These are phyloP conservation scores for Leucosticte australis DNA, from an alignment of 2,113 vertebrate genomes.

Conservation along the genomic window DNA sequence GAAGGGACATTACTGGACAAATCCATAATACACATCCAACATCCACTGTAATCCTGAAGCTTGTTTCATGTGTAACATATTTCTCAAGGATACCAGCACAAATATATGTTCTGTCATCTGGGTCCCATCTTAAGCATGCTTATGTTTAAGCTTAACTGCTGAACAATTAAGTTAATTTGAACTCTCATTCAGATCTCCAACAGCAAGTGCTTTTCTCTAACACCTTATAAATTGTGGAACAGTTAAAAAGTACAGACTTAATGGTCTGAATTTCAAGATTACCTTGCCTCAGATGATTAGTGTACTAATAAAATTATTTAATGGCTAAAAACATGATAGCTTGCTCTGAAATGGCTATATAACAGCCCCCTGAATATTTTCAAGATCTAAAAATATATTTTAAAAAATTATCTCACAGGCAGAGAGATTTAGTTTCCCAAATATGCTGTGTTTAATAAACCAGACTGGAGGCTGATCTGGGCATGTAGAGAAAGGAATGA, in stretches of 20 bases:
- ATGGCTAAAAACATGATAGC: not conserved
- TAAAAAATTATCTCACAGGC: not conserved
- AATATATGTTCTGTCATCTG: not conserved
- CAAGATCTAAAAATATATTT: not conserved
- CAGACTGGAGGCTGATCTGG: not conserved
- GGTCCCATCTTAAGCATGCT: not conserved
- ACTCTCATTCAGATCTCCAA: not conserved
- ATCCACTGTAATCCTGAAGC: not conserved
- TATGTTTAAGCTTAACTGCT: not conserved
- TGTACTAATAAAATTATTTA: not conserved
- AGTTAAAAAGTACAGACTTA: not conserved
- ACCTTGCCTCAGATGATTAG: not conserved
- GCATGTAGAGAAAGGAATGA: not conserved
- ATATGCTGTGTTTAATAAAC: not conserved
- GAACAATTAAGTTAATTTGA: not conserved
- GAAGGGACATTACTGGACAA: not conserved
- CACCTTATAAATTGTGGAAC: not conserved
- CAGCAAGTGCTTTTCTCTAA: not conserved
- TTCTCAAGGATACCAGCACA: not conserved
- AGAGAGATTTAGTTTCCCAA: not conserved
- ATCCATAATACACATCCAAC: not conserved
- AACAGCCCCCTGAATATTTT: not conserved
- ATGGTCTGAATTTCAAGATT: not conserved
- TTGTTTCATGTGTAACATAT: not conserved
- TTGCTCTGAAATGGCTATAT: not conserved